A percentile compares a stretch with the other conserved stretches of the same genome.
phyloP scores from a whole-genome alignment of 1,140 invertebrate genomes.

The Metopolophium dirhodum region DNA sequence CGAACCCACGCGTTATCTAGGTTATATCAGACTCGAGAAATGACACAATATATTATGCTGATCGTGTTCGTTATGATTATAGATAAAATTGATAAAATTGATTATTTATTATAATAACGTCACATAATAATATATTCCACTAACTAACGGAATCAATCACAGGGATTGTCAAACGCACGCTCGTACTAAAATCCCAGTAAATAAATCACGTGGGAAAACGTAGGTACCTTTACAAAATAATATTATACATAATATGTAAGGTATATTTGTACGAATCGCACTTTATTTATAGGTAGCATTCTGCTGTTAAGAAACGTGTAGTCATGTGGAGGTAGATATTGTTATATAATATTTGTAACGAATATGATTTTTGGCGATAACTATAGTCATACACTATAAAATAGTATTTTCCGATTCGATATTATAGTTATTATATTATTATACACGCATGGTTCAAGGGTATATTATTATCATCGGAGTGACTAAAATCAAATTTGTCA shows the following conservation, averaged over 20 bases:
- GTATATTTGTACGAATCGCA: too few species aligned
- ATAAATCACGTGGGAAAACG: neutral
- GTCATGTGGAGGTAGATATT: too few species aligned
- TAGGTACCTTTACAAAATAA: too few species aligned
- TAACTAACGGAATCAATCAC: neutral
- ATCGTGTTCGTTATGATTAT: neutral
- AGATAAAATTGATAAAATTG: neutral
- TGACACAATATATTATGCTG: neutral
- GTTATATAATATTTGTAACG: neutral
- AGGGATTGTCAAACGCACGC: neutral
- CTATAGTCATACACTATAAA: too few species aligned
- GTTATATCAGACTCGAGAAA: neutral
- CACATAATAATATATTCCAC: too few species aligned
- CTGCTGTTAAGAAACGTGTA: too few species aligned
- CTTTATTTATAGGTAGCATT: too few species aligned
- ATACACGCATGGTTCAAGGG: neutral
- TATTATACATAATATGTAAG: too few species aligned
- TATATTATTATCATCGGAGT: neutral
- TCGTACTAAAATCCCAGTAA: neutral
- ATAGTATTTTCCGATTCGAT: neutral
- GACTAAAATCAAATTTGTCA: neutral
- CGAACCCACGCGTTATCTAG: neutral
- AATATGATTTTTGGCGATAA: neutral
- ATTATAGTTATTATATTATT: neutral
- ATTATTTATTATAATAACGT: neutral